A percentile compares a stretch with the other conserved stretches of the same genome.
Evolutionary conservation across 2,113 vertebrate genomes (phyloP).

Genomic region (Boleophthalmus pectinirostris): DNA sequence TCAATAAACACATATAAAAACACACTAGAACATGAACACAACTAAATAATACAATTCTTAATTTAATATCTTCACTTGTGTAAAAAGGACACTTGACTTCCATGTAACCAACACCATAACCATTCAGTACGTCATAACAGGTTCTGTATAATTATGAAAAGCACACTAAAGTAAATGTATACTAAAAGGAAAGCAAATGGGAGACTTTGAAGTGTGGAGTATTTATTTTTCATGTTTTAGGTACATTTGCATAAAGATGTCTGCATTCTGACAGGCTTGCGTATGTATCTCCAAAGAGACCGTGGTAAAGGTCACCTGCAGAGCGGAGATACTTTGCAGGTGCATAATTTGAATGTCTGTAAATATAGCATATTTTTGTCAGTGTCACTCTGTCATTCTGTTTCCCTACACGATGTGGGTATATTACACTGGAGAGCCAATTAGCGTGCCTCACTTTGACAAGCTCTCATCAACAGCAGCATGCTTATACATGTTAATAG

Average conservation of each 20-base stretch:
- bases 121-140: background rate
- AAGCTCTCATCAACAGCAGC: conserved; percentile 40
- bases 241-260: background rate
- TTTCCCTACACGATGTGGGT: conserved; percentile 39
- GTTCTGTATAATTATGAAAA: conserved; percentile 18
- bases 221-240: background rate
- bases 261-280: background rate
- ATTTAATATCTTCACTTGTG: too few relatives aligned
- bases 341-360: conserved; percentile 4
- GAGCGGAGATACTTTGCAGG: background rate
- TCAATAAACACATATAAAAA: too few relatives aligned
- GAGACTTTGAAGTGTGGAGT: background rate
- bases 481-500: conserved; percentile 67
- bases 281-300: background rate
- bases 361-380: conserved; percentile 15
- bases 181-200: background rate
- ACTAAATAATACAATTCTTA: too few relatives aligned
- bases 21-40: too few relatives aligned
- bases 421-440: conserved; percentile 56
- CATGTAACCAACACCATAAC: background rate
- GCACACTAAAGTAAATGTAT: conserved; percentile 35
- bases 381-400: conserved; percentile 26
- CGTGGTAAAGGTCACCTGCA: conserved; percentile 10
- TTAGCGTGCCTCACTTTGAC: conserved; percentile 63
- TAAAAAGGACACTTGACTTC: too few relatives aligned